These are phyloP conservation scores for Platygyra sinensis DNA, from an alignment of 64 coral and sea anemone species.

Conservation along the genomic window DNA sequence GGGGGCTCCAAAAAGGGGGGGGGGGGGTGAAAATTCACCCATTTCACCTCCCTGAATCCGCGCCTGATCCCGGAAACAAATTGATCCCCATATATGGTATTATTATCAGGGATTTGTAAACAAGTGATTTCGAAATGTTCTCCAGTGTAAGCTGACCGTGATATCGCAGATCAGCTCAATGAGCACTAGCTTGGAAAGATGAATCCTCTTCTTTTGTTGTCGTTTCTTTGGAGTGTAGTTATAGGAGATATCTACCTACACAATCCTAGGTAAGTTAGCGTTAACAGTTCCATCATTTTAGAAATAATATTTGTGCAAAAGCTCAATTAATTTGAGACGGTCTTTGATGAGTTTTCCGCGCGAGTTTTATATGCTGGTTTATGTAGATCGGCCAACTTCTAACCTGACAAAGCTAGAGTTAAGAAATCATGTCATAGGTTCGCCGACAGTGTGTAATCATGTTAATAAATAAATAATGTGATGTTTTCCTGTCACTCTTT, in stretches of 20 bases:
- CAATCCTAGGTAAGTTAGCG: constrained; percentile 71
- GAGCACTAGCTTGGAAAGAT: not conserved
- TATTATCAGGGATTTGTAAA: not conserved
- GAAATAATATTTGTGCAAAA: not conserved
- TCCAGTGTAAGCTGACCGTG: not conserved
- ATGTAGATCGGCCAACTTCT: no score
- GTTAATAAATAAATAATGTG: no score
- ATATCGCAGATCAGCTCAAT: not conserved
- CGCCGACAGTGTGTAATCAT: no score
- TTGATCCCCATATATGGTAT: constrained; percentile 22
- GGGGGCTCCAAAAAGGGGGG: no score
- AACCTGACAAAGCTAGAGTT: no score
- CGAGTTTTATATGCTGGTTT: no score
- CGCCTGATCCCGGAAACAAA: not conserved
- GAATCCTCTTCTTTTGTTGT: not conserved
- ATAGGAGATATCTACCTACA: constrained; percentile 73
- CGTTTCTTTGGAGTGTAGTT: constrained; percentile 25
- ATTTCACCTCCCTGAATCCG: no score
- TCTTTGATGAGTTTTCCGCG: not conserved
- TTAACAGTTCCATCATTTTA: not conserved
- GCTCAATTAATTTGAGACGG: not conserved
- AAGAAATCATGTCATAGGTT: no score
- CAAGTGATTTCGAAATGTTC: not conserved
- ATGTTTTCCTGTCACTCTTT: no score
- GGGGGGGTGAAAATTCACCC: no score